phyloP scores from a whole-genome alignment of 2,888 invertebrate genomes.

The Orthonychiurus folsomi region DNA sequence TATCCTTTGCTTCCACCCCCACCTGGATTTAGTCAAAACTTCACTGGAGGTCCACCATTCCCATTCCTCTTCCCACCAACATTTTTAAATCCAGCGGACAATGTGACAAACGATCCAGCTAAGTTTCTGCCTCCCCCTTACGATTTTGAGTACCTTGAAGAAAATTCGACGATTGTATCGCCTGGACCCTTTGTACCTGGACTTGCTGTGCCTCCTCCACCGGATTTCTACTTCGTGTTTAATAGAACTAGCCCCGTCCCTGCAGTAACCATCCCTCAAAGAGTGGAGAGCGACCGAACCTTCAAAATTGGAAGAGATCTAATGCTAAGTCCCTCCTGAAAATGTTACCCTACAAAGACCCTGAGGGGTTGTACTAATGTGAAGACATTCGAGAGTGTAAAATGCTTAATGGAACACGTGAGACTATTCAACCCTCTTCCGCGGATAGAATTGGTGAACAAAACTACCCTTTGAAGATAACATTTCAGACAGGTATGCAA shows the following conservation, averaged over 20 bases:
- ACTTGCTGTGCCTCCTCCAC: slow-evolving; percentile 77
- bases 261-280: background rate
- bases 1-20: slow-evolving; percentile 24
- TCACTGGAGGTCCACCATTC: slow-evolving; percentile 42
- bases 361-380: too few species aligned
- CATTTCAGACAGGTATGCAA: too few species aligned
- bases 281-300: too few species aligned
- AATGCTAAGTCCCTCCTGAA: slow-evolving; percentile 7
- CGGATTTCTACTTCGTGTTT: slow-evolving; percentile 70
- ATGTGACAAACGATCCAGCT: slow-evolving; percentile 74
- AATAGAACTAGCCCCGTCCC: slow-evolving; percentile 46
- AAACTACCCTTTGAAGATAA: too few species aligned
- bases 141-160: slow-evolving; percentile 68
- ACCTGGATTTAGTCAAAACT: slow-evolving; percentile 27
- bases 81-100: slow-evolving; percentile 46
- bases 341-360: background rate
- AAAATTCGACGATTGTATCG: slow-evolving; percentile 64
- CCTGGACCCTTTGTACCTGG: slow-evolving; percentile 81
- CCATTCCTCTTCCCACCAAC: slow-evolving; percentile 43
- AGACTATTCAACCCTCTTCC: too few species aligned
- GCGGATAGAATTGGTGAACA: too few species aligned
- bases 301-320: too few species aligned
- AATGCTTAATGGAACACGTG: too few species aligned
- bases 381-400: too few species aligned
- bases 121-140: slow-evolving; percentile 86